Percentiles rank a stretch among this genome's conserved stretches.
Conservation (phyloP, 2,797 vertebrate species). For the Sarcophilus harrisii region DNA sequence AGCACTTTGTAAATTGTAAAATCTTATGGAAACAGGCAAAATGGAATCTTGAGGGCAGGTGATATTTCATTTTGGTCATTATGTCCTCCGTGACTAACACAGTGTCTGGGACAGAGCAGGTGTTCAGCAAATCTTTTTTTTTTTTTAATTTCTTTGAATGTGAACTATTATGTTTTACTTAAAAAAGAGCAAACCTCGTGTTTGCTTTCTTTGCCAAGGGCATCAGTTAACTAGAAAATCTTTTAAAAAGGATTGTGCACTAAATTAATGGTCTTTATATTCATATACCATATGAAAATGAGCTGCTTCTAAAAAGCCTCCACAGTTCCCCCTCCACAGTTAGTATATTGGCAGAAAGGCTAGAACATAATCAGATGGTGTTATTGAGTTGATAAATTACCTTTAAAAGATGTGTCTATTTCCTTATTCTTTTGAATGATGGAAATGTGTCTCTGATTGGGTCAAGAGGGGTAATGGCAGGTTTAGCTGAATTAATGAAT, state of each 20-base stretch:
- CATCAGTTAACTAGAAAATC: not conserved
- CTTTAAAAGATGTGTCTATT: not conserved
- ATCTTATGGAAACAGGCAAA: not conserved
- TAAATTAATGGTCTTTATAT: not conserved
- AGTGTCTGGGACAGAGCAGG: not conserved
- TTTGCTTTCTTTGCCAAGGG: not conserved
- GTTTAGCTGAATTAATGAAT: not conserved
- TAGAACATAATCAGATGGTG: not conserved
- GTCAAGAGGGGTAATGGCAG: not conserved
- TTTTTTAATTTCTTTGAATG: not conserved
- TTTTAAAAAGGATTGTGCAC: not conserved
- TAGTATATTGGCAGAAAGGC: not conserved
- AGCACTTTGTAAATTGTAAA: not conserved
- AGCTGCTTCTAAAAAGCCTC: not conserved
- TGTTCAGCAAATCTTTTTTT: not conserved
- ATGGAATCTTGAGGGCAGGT: not conserved
- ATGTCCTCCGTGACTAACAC: not conserved
- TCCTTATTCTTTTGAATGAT: not conserved
- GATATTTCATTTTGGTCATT: not conserved
- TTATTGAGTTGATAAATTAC: not conserved
- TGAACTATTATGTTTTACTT: not conserved
- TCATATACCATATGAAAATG: not conserved
- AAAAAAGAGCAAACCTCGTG: not conserved
- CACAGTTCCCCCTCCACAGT: not conserved
- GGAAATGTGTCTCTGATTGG: not conserved